Percentiles rank a stretch among this genome's conserved stretches.
phyloP scores from a whole-genome alignment of 1,140 invertebrate genomes.

The Euschistus heros region DNA sequence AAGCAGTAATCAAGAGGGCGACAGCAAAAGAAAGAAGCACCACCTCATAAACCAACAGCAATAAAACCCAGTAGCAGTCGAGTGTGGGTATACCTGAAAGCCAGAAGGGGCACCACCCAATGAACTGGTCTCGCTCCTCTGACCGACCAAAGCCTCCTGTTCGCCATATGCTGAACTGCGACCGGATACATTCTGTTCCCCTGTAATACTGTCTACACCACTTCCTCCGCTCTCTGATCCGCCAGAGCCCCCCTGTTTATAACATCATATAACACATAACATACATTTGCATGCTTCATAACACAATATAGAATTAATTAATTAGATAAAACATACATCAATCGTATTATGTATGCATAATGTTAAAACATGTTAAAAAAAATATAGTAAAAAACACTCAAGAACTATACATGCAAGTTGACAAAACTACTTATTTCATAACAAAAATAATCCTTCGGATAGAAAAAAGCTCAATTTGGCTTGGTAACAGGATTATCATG shows the following conservation, averaged over 20 bases:
- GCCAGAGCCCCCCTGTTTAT: conserved; percentile 48
- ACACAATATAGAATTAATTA: not conserved
- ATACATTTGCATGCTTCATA: not conserved
- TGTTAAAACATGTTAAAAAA: too few species aligned
- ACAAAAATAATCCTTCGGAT: too few species aligned
- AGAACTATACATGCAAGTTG: too few species aligned
- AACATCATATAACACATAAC: not conserved
- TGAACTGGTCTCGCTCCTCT: conserved; percentile 34
- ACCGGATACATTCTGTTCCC: conserved; percentile 71
- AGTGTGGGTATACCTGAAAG: conserved; percentile 32
- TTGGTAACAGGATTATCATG: too few species aligned
- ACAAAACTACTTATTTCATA: too few species aligned
- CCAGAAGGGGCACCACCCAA: conserved; percentile 39
- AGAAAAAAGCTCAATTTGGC: too few species aligned
- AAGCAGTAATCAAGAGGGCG: too few species aligned
- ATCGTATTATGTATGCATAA: too few species aligned
- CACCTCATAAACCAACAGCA: too few species aligned
- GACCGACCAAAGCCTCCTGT: conserved; percentile 40
- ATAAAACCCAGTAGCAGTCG: not conserved
- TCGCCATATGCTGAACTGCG: conserved; percentile 80
- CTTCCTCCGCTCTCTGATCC: conserved; percentile 81
- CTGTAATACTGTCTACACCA: conserved; percentile 80
- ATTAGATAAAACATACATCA: not conserved
- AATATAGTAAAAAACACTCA: too few species aligned
- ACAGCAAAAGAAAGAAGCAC: too few species aligned